Evolutionary conservation across 2,113 vertebrate species (phyloP), one percentile per base, ranked within the genome.

Genomic region (Orycteropus afer): DNA sequence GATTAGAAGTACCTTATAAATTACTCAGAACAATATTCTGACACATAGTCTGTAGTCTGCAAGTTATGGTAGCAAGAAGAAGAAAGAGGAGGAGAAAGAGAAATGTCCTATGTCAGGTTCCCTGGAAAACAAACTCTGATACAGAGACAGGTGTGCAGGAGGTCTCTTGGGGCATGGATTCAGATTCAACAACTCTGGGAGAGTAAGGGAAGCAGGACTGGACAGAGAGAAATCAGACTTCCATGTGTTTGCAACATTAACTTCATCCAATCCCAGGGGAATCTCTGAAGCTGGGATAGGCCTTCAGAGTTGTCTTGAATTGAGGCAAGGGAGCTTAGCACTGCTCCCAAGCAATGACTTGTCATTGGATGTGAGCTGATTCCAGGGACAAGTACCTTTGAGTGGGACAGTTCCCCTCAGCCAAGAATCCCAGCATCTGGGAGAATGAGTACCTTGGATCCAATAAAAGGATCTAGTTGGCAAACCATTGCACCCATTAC

Each of bases 291-390:
- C 27, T 73, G n/a, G 32, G 45, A 5, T 45, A 22, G 18, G 18
- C 40, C 59, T 83, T 85, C 1, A 22, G 14, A 49, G 20, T 61
- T 27, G 13, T 47, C 57, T 61, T 47, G 59, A 74, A 53, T 59
- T 1, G 1, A 22, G 2, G 49, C 7, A 17, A 57, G 6, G 29
- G 2, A 17, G 8, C 4, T 5, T 9, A 10, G 13, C 4, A 20
- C 49, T 47, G 7, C 25, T 22, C 47, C 20, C 25, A 14, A 63
- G 15, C 3, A 76, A 37, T 11, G 10, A 34, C 8, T 4, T 17
- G 15, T n/a, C 37, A 10, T 6, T n/a, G 10, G 18, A 7, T 45
- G 7, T 25, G 32, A 53, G 22, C 27, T 67, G 63, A 63, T 14
- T 63, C 61, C 29, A 65, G 23, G 82, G 85, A 78, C 29, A 12